Evolutionary conservation across 2,797 vertebrate genomes (phyloP).

Genomic region (Anolis apletophallus): DNA sequence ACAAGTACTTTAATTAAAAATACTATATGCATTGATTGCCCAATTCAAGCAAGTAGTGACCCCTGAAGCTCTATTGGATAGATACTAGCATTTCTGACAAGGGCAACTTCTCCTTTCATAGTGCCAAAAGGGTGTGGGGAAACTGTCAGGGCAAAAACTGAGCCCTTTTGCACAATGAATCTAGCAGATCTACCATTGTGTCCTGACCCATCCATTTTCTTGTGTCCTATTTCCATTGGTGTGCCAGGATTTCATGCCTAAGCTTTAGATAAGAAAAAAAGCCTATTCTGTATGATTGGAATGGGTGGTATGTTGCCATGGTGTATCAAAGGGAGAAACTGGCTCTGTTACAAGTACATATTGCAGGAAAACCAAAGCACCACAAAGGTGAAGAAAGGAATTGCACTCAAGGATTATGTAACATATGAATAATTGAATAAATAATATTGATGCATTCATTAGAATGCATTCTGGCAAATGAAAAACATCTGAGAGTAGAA

Average conservation of each 20-base stretch:
- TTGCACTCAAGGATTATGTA: background rate
- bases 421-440: background rate
- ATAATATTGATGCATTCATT: background rate
- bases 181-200: background rate
- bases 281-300: background rate
- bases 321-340: background rate
- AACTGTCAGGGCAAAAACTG: background rate
- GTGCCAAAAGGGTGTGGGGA: background rate
- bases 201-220: background rate
- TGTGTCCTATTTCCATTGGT: background rate
- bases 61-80: background rate
- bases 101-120: background rate
- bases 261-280: background rate
- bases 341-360: background rate
- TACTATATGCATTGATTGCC: background rate
- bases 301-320: background rate
- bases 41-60: background rate
- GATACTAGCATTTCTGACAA: background rate
- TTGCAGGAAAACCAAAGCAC: background rate
- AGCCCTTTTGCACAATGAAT: background rate
- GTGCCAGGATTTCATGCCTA: background rate
- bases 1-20: background rate
- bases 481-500: background rate
- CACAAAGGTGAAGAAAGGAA: background rate
- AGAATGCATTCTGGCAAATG: background rate